Conservation (phyloP, 2,797 vertebrate species). For the Tarsius wallacei region DNA sequence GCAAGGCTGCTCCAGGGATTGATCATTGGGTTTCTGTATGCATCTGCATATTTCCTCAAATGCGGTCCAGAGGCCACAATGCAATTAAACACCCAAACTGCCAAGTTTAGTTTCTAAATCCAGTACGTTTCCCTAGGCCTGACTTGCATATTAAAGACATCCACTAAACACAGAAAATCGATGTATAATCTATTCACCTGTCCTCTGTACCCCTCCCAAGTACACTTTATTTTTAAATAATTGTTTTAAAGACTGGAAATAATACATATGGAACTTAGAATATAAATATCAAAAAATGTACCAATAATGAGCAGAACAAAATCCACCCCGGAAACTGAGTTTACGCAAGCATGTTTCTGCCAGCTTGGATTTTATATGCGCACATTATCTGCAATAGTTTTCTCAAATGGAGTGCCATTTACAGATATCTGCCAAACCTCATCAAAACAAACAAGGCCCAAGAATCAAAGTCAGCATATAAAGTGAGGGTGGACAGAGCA, state of each 20-base stretch:
- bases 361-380: conserved; percentile 78
- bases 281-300: conserved; percentile 74
- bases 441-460: conserved; percentile 82
- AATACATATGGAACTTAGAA: conserved; percentile 62
- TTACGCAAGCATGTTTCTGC: conserved; percentile 64
- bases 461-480: conserved; percentile 87
- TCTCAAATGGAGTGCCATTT: conserved; percentile 85
- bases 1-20: conserved; percentile 79
- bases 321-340: conserved; percentile 33
- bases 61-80: conserved; percentile 74
- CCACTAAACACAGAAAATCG: conserved; percentile 62
- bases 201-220: background rate
- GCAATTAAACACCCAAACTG: conserved; percentile 87
- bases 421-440: conserved; percentile 83
- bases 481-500: conserved; percentile 88
- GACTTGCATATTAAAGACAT: conserved; percentile 89
- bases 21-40: conserved; percentile 82
- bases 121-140: conserved; percentile 82
- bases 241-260: conserved; percentile 60
- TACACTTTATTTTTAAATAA: conserved; percentile 56
- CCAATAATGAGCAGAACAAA: conserved; percentile 72
- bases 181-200: conserved; percentile 63
- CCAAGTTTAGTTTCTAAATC: conserved; percentile 86
- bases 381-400: conserved; percentile 74
- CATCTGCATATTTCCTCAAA: conserved; percentile 82